Base-by-base conservation (phyloP, 2,797 vertebrate genomes). In the Sardinella longiceps region DNA sequence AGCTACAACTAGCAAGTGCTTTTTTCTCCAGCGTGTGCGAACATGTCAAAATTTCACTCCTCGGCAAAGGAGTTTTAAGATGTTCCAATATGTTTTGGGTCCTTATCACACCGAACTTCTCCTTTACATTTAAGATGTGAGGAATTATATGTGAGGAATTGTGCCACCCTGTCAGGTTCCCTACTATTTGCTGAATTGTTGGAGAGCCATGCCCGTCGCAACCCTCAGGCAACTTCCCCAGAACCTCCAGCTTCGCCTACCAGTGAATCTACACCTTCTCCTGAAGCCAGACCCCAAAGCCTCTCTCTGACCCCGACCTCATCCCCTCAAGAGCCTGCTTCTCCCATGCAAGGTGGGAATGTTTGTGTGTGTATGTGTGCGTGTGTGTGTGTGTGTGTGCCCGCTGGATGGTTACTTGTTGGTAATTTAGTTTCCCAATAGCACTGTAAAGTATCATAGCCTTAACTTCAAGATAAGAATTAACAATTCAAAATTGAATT, bases 121-220 rank as follows among this genome's bases (percentile, higher is more conserved):
- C n/a, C n/a, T n/a, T n/a, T n/a, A n/a, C n/a, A n/a, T n/a, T n/a
- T n/a, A n/a, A n/a, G n/a, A 48, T 48, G n/a, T 48, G 7, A 48
- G 46, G 11, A 48, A 48, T 48, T 10, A 48, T 48, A 48, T 48
- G 10, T n/a, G n/a, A n/a, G n/a, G n/a, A n/a, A n/a, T n/a, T n/a
- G 7, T 48, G 46, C 46, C 14, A 30, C 5, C 33, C 15, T 74
- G 70, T 77, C 70, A 77, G 70, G 37, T 88, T 95, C 95, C 0
- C 95, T 96, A 88, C 94, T 95, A 0, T 95, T 96, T 56, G 94
- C 93, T 0, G 95, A 94, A 93, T 92, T 94, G 45, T 85, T 85
- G 0, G 93, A 94, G 0, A 0, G 86, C 84, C 74, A 43, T 23
- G 48, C 88, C 50, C 18, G 80, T 89, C 0, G 91, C 93, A 4